These are phyloP conservation scores for Xanthorhoe spadicearia DNA, from an alignment of 2,888 invertebrate species.

Conservation along the genomic window DNA sequence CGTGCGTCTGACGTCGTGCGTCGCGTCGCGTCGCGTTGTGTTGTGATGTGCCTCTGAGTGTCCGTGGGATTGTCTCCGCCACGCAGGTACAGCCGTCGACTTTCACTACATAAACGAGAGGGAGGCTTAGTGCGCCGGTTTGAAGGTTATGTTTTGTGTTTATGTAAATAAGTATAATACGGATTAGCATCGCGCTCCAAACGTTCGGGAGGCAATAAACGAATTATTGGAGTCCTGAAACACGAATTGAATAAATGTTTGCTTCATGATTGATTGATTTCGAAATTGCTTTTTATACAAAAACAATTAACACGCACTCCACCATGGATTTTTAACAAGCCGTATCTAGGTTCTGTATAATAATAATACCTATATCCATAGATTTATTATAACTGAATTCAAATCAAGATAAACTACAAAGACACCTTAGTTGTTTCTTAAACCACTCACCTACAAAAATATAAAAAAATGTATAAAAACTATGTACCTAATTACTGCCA, in stretches of 20 bases:
- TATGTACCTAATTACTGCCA: no score
- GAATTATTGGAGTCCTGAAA: conserved; percentile 1
- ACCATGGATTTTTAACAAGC: background rate
- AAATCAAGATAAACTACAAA: background rate
- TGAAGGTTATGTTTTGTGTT: conserved; percentile 33
- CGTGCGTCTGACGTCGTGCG: conserved; percentile 13
- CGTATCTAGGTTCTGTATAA: background rate
- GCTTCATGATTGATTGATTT: background rate
- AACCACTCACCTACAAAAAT: background rate
- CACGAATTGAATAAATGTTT: conserved; percentile 2
- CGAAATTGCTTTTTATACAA: background rate
- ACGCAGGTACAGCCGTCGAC: conserved; percentile 15
- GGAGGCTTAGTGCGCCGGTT: conserved; percentile 3
- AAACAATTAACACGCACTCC: background rate
- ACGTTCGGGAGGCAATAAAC: conserved; percentile 2
- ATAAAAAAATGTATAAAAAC: no score
- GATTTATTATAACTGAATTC: no score
- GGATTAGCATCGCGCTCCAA: conserved; percentile 11
- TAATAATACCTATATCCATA: no score
- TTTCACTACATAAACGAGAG: background rate
- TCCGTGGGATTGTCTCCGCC: conserved; percentile 3
- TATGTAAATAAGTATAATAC: conserved; percentile 33
- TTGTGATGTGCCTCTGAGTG: conserved; percentile 31
- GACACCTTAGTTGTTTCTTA: background rate
- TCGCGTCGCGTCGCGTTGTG: conserved; percentile 34